These are phyloP conservation scores for Pseudopleuronectes americanus DNA, from an alignment of 2,797 vertebrate species.

Conservation along the genomic window DNA sequence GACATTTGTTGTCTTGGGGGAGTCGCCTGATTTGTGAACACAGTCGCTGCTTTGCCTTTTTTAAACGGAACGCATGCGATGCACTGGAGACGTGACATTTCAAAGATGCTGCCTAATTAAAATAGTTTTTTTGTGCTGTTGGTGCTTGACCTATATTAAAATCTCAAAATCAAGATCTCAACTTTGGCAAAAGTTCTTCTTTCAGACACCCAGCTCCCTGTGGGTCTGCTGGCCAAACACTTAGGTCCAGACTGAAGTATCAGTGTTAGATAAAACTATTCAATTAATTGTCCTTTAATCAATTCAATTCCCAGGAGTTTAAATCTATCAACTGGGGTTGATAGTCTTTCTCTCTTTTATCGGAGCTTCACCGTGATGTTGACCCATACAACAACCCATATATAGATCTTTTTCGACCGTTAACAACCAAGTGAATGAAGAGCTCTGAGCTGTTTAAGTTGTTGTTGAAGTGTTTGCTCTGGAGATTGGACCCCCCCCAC, in stretches of 20 bases:
- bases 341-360: neutral
- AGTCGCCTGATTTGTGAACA: neutral
- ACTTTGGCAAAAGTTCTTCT: neutral
- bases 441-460: slow-evolving; percentile 49
- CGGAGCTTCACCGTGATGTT: neutral
- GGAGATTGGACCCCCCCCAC: slow-evolving; percentile 64
- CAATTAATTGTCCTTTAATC: neutral
- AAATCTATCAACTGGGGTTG: neutral
- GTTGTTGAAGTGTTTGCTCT: slow-evolving; percentile 58
- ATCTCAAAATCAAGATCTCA: neutral
- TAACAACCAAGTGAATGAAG: slow-evolving; percentile 29
- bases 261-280: neutral
- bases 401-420: slow-evolving; percentile 19
- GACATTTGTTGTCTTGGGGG: neutral
- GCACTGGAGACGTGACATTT: neutral
- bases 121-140: neutral
- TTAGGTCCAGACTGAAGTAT: neutral
- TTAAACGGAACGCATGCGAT: no score
- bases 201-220: neutral
- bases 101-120: neutral
- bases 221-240: no score
- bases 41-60: neutral
- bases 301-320: neutral
- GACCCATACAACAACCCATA: neutral
- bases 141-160: neutral